A percentile compares a stretch with the other conserved stretches of the same genome.
Evolutionary conservation across 2,888 invertebrate species (phyloP).

Genomic region (Didymodactylos carnosus): DNA sequence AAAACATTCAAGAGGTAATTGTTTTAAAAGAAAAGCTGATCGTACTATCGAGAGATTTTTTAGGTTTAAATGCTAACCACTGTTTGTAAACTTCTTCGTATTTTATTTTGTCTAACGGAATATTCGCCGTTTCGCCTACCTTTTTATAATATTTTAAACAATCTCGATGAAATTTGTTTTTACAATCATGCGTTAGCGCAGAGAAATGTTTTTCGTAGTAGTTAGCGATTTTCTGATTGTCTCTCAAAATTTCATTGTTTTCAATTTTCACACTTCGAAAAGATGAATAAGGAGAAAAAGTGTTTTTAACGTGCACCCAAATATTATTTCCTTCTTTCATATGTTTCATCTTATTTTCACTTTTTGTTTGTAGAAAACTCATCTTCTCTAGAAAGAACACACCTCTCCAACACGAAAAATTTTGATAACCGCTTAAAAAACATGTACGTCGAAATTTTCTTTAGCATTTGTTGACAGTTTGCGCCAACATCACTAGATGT

Average conservation of each 20-base stretch:
- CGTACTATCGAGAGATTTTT: neutral
- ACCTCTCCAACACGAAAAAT: neutral
- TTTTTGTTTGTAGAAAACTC: neutral
- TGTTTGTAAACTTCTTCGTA: neutral
- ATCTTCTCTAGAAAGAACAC: neutral
- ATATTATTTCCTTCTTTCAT: neutral
- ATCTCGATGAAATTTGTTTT: neutral
- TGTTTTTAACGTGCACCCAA: neutral
- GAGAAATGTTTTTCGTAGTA: neutral
- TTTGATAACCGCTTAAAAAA: no score
- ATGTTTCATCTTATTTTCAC: neutral
- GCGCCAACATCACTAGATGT: no score
- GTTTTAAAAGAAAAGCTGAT: neutral
- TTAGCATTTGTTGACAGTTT: no score
- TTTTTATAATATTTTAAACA: neutral
- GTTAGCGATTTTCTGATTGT: neutral
- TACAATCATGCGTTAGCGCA: neutral
- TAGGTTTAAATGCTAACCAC: neutral
- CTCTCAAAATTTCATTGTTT: neutral
- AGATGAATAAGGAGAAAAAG: neutral
- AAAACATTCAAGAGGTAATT: neutral
- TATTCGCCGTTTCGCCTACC: neutral
- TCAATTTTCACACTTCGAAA: neutral
- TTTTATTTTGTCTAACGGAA: neutral
- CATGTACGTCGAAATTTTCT: no score